A percentile compares a stretch with the other conserved stretches of the same genome.
phyloP scores from a whole-genome alignment of 2,888 invertebrate species.

The Thereva unica region DNA sequence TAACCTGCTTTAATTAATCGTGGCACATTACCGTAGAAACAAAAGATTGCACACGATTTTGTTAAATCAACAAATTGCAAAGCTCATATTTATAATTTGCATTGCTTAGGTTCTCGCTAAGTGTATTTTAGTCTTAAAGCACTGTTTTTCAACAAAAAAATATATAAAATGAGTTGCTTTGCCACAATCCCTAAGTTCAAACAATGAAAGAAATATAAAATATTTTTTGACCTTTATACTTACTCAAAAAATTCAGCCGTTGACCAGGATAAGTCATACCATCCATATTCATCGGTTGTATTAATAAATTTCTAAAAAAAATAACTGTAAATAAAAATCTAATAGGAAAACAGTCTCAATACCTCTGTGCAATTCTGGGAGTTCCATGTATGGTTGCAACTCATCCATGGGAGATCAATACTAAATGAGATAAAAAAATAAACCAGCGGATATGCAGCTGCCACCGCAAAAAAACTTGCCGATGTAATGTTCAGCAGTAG shows the following conservation, averaged over 20 bases:
- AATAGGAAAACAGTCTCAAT: constrained; percentile 43
- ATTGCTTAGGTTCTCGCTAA: no score
- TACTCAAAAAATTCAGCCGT: constrained; percentile 86
- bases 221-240: constrained; percentile 46
- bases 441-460: constrained; percentile 88
- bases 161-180: background rate
- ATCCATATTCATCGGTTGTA: no score
- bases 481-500: constrained; percentile 67
- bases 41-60: no score
- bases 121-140: no score
- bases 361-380: constrained; percentile 68
- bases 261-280: constrained; percentile 60
- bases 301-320: constrained; percentile 1
- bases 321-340: background rate
- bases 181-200: background rate
- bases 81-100: no score
- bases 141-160: no score
- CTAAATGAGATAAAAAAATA: constrained; percentile 74
- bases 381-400: constrained; percentile 83
- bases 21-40: no score
- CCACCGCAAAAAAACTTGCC: constrained; percentile 69
- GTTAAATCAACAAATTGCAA: no score
- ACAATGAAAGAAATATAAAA: background rate
- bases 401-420: constrained; percentile 78
- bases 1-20: no score